These are phyloP conservation scores for Megalonaias nervosa DNA, from an alignment of 1,140 invertebrate species.

Conservation along the genomic window DNA sequence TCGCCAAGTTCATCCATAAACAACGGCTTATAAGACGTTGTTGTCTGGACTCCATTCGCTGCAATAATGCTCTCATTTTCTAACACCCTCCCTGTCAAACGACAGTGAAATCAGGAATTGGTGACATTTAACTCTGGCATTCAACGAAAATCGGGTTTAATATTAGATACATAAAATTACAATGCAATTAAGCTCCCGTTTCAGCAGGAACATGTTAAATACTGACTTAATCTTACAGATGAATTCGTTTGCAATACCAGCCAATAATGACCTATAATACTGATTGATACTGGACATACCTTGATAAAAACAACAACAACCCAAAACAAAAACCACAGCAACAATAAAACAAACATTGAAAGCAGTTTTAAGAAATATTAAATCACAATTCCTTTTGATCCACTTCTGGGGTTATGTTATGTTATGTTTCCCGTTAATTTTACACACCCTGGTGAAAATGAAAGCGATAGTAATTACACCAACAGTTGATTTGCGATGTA, in stretches of 20 bases:
- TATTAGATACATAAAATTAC: background rate
- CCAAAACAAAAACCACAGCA: too few species aligned
- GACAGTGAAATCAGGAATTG: background rate
- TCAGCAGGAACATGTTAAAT: background rate
- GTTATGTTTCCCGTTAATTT: background rate
- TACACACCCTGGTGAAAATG: background rate
- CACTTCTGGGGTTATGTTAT: conserved; percentile 20
- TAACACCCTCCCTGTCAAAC: conserved; percentile 31
- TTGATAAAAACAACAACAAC: too few species aligned
- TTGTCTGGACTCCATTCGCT: background rate
- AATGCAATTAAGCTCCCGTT: background rate
- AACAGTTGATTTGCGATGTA: background rate
- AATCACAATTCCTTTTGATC: conserved; percentile 24
- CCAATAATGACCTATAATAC: too few species aligned
- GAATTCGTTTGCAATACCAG: too few species aligned
- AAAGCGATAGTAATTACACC: background rate
- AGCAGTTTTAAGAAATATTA: too few species aligned
- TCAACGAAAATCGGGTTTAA: background rate
- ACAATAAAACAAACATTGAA: too few species aligned
- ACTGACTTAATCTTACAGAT: too few species aligned
- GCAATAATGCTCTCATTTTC: conserved; percentile 39
- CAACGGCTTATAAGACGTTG: conserved; percentile 23
- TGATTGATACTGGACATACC: too few species aligned
- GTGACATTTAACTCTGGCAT: too few species aligned
- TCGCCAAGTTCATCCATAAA: conserved; percentile 40